phyloP scores from a whole-genome alignment of 2,888 invertebrate genomes.

The Exephanes ischioxanthus region DNA sequence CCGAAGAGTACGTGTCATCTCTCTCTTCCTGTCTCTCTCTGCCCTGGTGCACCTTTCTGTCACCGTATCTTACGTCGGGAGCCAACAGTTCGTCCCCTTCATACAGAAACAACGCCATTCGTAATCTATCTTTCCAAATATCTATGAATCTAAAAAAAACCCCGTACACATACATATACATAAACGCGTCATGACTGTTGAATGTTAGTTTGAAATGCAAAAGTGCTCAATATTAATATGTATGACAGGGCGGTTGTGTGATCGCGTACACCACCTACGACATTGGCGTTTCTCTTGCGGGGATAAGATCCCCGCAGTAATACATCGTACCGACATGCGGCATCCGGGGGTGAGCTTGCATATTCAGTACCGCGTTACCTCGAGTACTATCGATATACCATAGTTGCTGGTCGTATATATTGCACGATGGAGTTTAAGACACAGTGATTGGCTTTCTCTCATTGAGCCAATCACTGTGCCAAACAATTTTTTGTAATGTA shows the following conservation, averaged over 20 bases:
- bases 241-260: constrained; percentile 62
- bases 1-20: neutral
- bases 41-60: neutral
- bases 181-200: constrained; percentile 18
- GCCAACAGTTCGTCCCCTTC: neutral
- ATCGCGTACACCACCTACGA: constrained; percentile 52
- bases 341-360: constrained; percentile 82
- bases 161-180: neutral
- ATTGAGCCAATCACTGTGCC: constrained; percentile 16
- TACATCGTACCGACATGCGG: constrained; percentile 82
- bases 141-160: neutral
- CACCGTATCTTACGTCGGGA: neutral
- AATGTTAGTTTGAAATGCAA: constrained; percentile 55
- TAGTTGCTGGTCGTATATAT: constrained; percentile 1
- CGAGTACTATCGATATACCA: constrained; percentile 68
- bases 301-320: constrained; percentile 83
- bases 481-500: neutral
- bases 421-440: neutral
- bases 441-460: constrained; percentile 27
- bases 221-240: constrained; percentile 58
- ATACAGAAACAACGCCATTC: neutral
- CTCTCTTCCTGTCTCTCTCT: neutral
- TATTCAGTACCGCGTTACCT: constrained; percentile 81
- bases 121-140: neutral
- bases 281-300: constrained; percentile 58